These are phyloP conservation scores for Wasmannia auropunctata DNA, from an alignment of 1,140 invertebrate species.

Conservation along the genomic window DNA sequence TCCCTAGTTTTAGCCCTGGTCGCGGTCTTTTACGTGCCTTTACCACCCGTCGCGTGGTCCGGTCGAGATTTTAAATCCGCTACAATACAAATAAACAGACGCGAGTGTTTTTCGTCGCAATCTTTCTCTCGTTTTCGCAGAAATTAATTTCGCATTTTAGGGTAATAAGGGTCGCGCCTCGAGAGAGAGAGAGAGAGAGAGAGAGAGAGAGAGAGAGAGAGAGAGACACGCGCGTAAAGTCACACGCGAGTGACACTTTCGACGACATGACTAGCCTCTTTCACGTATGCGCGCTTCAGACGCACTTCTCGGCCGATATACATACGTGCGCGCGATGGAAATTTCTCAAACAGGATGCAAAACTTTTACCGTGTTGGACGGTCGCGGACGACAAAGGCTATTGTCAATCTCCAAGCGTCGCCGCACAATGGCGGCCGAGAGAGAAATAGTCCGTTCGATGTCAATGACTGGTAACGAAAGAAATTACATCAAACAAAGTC, in stretches of 20 bases:
- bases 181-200: no score
- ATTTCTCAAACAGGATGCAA: conserved; percentile 52
- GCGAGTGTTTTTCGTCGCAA: neutral
- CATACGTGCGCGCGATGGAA: conserved; percentile 11
- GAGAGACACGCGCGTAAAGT: no score
- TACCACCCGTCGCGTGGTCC: conserved; percentile 33
- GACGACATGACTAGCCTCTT: neutral
- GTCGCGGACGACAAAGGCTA: conserved; percentile 61
- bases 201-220: no score
- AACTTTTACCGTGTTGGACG: conserved; percentile 32
- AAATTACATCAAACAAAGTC: conserved; percentile 49
- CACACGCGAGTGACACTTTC: neutral
- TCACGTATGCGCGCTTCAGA: neutral
- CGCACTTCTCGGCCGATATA: conserved; percentile 8
- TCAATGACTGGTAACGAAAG: conserved; percentile 59
- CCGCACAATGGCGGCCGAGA: conserved; percentile 37
- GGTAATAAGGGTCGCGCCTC: neutral
- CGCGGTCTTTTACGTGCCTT: conserved; percentile 21
- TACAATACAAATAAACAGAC: conserved; percentile 56
- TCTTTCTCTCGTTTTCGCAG: neutral
- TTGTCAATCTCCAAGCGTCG: conserved; percentile 43
- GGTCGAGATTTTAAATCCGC: conserved; percentile 56
- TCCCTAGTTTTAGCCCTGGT: conserved; percentile 35
- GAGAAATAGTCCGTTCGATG: conserved; percentile 60
- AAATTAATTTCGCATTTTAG: neutral